phyloP scores from a whole-genome alignment of 2,113 vertebrate species.

The Vireo altiloquus region DNA sequence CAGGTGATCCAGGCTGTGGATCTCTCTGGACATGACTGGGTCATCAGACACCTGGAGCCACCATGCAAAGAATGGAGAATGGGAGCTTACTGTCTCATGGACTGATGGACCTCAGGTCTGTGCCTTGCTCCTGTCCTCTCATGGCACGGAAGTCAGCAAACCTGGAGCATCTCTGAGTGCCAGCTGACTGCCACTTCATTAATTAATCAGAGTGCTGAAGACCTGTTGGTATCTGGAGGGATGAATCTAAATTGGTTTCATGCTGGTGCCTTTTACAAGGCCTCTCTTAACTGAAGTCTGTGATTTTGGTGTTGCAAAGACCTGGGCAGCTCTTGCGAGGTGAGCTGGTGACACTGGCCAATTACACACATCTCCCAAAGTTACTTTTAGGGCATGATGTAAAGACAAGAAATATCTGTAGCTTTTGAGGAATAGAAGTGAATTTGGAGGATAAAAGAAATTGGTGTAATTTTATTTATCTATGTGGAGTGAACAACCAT shows the following conservation, averaged over 20 bases:
- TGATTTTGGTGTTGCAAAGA: background rate
- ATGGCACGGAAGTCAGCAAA: background rate
- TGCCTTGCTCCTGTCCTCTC: fast-evolving
- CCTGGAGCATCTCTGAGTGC: background rate
- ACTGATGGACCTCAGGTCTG: background rate
- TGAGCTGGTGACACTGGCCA: background rate
- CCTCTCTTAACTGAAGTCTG: background rate
- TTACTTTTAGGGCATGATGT: fast-evolving
- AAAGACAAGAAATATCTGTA: background rate
- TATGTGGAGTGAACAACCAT: background rate
- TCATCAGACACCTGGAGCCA: background rate
- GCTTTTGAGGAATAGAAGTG: background rate
- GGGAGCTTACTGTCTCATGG: background rate
- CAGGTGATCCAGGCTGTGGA: background rate
- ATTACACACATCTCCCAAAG: background rate
- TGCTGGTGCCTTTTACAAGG: background rate
- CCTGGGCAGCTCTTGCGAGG: background rate
- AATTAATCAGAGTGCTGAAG: background rate
- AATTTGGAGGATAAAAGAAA: background rate
- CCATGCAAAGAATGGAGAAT: background rate
- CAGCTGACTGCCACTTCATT: background rate
- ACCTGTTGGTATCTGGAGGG: background rate
- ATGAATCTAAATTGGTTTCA: background rate
- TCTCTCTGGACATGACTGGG: background rate
- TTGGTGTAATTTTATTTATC: background rate